Conservation (phyloP, 2,113 vertebrate species). For the Dendropsophus ebraccatus region DNA sequence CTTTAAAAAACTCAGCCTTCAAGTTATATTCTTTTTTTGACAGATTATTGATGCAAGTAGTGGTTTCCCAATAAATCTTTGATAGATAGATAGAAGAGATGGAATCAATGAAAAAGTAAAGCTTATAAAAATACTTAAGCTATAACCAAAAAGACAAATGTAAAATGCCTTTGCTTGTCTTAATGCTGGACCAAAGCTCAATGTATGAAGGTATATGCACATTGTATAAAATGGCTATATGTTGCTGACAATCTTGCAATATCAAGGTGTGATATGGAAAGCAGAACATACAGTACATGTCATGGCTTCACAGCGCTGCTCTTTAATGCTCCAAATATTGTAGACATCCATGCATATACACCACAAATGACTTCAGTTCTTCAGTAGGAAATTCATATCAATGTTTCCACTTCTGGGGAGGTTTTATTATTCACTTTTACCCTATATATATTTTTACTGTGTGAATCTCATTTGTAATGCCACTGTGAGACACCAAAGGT, state of each 20-base stretch:
- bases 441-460: constrained; percentile 75
- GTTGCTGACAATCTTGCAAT: constrained; percentile 98
- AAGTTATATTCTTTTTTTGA: background rate
- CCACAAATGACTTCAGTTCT: constrained; percentile 58
- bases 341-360: background rate
- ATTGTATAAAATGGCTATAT: constrained; percentile 96
- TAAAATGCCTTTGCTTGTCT: constrained; percentile 89
- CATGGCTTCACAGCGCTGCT: constrained; percentile 92
- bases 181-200: constrained; percentile 99
- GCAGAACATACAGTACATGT: constrained; percentile 76
- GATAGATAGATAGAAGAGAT: constrained; percentile 62
- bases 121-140: constrained; percentile 86
- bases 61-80: constrained; percentile 67
- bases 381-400: constrained; percentile 73
- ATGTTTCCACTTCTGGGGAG: constrained; percentile 78
- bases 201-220: constrained; percentile 96
- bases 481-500: constrained; percentile 71
- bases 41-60: constrained; percentile 55
- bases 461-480: constrained; percentile 80
- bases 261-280: constrained; percentile 83
- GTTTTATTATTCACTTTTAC: constrained; percentile 76
- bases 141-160: constrained; percentile 91
- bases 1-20: constrained; percentile 5
- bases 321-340: constrained; percentile 63
- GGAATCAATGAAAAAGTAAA: constrained; percentile 81